Conservation (phyloP, 2,113 vertebrate genomes). For the Etheostoma spectabile region DNA sequence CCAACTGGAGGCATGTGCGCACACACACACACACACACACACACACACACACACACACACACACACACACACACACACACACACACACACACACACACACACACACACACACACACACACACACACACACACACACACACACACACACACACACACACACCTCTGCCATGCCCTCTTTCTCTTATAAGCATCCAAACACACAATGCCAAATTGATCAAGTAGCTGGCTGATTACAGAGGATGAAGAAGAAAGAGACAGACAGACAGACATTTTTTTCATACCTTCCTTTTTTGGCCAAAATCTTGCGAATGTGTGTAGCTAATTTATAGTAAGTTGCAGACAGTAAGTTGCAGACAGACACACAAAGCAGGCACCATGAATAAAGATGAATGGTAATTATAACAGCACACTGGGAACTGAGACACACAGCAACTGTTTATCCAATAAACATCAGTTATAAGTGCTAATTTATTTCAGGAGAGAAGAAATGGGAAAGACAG, state of each 20-base stretch:
- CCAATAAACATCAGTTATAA: slow-evolving; percentile 31
- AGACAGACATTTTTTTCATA: slow-evolving; percentile 14
- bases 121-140: neutral
- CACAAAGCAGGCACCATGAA: slow-evolving; percentile 37
- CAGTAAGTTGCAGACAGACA: neutral
- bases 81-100: slow-evolving; percentile 8
- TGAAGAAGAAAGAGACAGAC: neutral
- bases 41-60: slow-evolving; percentile 34
- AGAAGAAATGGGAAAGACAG: neutral
- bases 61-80: slow-evolving; percentile 29
- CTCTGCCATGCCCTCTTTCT: slow-evolving; percentile 26
- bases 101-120: neutral
- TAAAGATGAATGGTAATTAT: slow-evolving; percentile 58
- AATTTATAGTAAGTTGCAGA: slow-evolving; percentile 23
- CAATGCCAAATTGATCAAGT: slow-evolving; percentile 51
- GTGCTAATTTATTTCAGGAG: slow-evolving; percentile 37
- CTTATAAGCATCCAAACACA: slow-evolving; percentile 47
- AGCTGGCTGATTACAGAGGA: slow-evolving; percentile 35
- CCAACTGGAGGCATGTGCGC: slow-evolving; percentile 47
- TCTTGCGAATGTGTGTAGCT: slow-evolving; percentile 17
- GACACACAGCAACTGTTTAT: slow-evolving; percentile 36
- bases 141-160: slow-evolving; percentile 12
- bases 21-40: neutral
- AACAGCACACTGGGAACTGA: slow-evolving; percentile 30
- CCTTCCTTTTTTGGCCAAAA: slow-evolving; percentile 19